Percentiles rank a stretch among this genome's conserved stretches.
phyloP scores from a whole-genome alignment of 1,140 invertebrate species.

The Teleopsis dalmanni region DNA sequence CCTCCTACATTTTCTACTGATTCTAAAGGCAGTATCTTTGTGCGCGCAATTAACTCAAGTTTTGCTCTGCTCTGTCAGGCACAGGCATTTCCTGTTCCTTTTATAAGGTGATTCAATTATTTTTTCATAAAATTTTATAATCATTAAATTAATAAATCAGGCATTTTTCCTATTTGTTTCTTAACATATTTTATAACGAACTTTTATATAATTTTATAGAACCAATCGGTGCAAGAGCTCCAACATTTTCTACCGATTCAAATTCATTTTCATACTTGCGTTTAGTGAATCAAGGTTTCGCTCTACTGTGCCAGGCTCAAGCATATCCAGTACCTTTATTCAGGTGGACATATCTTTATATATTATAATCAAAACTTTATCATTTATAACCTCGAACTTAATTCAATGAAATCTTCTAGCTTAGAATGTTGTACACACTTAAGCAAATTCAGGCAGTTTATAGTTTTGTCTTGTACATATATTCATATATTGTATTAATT shows the following conservation, averaged over 20 bases:
- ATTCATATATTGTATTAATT: too few relatives aligned
- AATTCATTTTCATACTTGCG: slow-evolving; percentile 51
- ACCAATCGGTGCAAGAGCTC: slow-evolving; percentile 63
- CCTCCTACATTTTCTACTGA: slow-evolving; percentile 59
- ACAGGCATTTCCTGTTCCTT: slow-evolving; percentile 61
- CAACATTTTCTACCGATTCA: slow-evolving; percentile 56
- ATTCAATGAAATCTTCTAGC: not conserved
- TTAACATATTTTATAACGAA: slow-evolving; percentile 47
- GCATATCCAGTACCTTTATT: slow-evolving; percentile 66
- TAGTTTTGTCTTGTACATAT: too few relatives aligned
- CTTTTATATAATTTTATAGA: slow-evolving; percentile 45
- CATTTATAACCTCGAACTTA: too few relatives aligned
- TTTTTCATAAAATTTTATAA: slow-evolving; percentile 9
- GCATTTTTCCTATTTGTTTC: slow-evolving; percentile 55
- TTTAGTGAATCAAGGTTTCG: slow-evolving; percentile 46
- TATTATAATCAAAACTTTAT: too few relatives aligned
- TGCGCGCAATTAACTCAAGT: slow-evolving; percentile 48
- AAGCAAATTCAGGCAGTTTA: too few relatives aligned
- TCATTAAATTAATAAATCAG: slow-evolving; percentile 53
- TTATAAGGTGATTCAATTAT: slow-evolving; percentile 47
- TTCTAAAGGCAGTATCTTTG: slow-evolving; percentile 51
- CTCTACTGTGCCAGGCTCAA: slow-evolving; percentile 65
- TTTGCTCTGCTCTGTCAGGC: slow-evolving; percentile 63
- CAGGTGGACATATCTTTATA: slow-evolving; percentile 47
- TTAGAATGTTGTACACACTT: too few relatives aligned